Percentiles rank a stretch among this genome's conserved stretches.
phyloP scores from a whole-genome alignment of 1,140 invertebrate species.

The Heliothis virescens region DNA sequence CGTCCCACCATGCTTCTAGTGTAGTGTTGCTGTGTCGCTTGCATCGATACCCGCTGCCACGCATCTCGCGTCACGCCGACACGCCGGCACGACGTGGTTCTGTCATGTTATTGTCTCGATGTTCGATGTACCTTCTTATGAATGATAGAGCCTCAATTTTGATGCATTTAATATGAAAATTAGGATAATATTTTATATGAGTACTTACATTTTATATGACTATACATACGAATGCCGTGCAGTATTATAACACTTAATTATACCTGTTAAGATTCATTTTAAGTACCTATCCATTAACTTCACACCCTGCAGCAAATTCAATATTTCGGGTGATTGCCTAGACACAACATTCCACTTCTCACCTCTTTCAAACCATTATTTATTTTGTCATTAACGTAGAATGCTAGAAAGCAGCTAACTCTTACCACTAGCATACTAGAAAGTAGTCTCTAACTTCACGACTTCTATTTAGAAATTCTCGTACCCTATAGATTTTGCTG shows the following conservation, averaged over 20 bases:
- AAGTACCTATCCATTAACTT: constrained; percentile 49
- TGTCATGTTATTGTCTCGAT: constrained; percentile 68
- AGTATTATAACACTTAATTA: constrained; percentile 73
- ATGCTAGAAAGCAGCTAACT: constrained; percentile 69
- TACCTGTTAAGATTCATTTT: constrained; percentile 66
- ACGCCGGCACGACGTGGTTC: constrained; percentile 60
- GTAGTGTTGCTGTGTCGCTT: constrained; percentile 81
- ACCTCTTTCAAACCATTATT: constrained; percentile 60
- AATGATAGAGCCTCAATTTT: constrained; percentile 83
- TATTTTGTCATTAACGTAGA: constrained; percentile 72
- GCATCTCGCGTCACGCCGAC: constrained; percentile 48
- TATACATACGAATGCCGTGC: constrained; percentile 74
- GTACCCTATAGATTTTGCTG: constrained; percentile 59
- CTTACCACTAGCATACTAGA: constrained; percentile 71
- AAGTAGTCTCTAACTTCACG: constrained; percentile 69
- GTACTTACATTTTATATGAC: constrained; percentile 80
- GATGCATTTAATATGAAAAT: constrained; percentile 80
- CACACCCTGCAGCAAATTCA: constrained; percentile 61
- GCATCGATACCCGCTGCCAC: constrained; percentile 63
- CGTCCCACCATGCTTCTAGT: constrained; percentile 81
- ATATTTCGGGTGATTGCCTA: constrained; percentile 52
- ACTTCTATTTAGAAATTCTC: constrained; percentile 59
- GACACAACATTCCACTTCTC: constrained; percentile 58
- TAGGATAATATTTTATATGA: constrained; percentile 82
- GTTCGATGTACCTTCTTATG: constrained; percentile 82